Percentiles rank a stretch among this genome's conserved stretches.
phyloP scores from a whole-genome alignment of 1,140 invertebrate species.

The Papilio machaon region DNA sequence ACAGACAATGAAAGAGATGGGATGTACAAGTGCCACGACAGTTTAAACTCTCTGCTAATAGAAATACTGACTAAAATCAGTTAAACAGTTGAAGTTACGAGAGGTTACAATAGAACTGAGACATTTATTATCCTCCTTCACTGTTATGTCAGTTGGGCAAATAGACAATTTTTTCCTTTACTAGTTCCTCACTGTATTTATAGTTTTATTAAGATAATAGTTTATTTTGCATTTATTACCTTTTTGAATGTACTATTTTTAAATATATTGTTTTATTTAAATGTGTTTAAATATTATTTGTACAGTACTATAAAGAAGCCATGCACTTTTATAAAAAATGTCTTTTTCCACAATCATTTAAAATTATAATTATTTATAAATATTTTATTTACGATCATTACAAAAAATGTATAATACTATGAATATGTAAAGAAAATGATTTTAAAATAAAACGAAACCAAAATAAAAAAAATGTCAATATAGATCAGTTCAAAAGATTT shows the following conservation, averaged over 20 bases:
- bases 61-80: too few species aligned
- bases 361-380: too few species aligned
- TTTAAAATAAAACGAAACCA: background rate
- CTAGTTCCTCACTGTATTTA: background rate
- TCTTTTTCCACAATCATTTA: too few species aligned
- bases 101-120: background rate
- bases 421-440: too few species aligned
- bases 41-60: too few species aligned
- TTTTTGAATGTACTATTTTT: background rate
- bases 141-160: background rate
- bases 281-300: background rate
- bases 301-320: too few species aligned
- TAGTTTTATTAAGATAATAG: background rate
- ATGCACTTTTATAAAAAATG: too few species aligned
- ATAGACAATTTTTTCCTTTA: slow-evolving; percentile 12
- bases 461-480: background rate
- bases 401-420: too few species aligned
- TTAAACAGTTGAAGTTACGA: too few species aligned
- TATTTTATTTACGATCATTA: too few species aligned
- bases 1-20: too few species aligned
- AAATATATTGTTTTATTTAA: background rate
- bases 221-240: slow-evolving; percentile 14
- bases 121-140: background rate
- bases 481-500: background rate
- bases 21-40: too few species aligned